Conservation (phyloP, 2,888 invertebrate species). For the Ctena decussata region DNA sequence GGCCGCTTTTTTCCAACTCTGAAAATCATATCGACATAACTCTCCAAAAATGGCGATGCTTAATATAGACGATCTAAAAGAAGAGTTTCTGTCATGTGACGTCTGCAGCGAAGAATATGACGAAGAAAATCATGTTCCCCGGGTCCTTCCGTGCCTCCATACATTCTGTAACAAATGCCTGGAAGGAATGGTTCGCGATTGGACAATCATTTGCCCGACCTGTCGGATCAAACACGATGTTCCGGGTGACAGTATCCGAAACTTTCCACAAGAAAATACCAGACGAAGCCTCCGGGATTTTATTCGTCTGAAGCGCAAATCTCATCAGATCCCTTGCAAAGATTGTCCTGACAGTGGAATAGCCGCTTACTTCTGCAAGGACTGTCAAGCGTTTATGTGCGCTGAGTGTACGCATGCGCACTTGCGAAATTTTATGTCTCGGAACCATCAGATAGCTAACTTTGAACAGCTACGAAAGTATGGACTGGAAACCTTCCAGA, state of each 20-base stretch:
- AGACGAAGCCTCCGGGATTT: constrained; percentile 67
- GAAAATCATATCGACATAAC: neutral
- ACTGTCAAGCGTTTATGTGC: constrained; percentile 71
- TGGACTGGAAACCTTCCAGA: constrained; percentile 67
- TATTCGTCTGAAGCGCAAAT: constrained; percentile 68
- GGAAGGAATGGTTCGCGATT: constrained; percentile 67
- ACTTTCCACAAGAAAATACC: constrained; percentile 68
- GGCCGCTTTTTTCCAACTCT: too few relatives aligned
- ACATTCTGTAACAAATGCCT: constrained; percentile 65
- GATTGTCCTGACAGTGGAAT: constrained; percentile 65
- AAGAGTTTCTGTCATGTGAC: constrained; percentile 68
- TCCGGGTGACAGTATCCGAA: constrained; percentile 60
- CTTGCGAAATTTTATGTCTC: constrained; percentile 69
- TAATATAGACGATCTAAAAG: constrained; percentile 68
- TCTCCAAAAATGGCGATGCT: constrained; percentile 31
- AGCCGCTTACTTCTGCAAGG: constrained; percentile 69
- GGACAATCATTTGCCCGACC: constrained; percentile 68
- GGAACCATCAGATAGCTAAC: constrained; percentile 68
- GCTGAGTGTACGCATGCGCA: constrained; percentile 71
- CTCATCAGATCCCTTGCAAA: constrained; percentile 65
- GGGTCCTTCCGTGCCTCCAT: constrained; percentile 70
- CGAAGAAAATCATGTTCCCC: constrained; percentile 61
- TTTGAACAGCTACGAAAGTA: constrained; percentile 69
- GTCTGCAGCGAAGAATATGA: constrained; percentile 70
- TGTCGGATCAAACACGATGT: constrained; percentile 67